phyloP scores from a whole-genome alignment of 1,140 invertebrate species.

The Muscidifurax raptorellus region DNA sequence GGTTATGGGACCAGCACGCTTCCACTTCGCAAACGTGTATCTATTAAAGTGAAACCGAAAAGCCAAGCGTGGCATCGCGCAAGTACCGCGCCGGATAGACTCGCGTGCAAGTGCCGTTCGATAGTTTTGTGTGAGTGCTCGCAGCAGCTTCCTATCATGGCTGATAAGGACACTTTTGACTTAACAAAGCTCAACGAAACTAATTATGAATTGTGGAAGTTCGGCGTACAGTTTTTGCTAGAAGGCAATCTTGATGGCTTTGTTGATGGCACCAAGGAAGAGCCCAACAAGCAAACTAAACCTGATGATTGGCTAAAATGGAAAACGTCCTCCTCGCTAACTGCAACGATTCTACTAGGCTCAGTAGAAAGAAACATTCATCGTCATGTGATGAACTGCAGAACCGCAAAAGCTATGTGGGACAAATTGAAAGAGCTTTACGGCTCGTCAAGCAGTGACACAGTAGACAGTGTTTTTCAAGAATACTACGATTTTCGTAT shows the following conservation, averaged over 20 bases:
- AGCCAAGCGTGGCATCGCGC: not conserved
- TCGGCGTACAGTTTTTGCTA: conserved; percentile 1
- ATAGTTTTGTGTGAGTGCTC: not conserved
- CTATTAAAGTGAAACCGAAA: no score
- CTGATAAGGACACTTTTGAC: conserved; percentile 22
- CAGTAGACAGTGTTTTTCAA: conserved; percentile 4
- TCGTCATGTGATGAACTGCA: not conserved
- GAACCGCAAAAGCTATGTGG: conserved; percentile 23
- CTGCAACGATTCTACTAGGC: not conserved
- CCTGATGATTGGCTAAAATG: not conserved
- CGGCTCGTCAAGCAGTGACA: not conserved
- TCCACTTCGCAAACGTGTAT: no score
- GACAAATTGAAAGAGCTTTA: not conserved
- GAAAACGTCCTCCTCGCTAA: not conserved
- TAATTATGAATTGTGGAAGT: conserved; percentile 22
- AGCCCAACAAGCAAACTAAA: conserved; percentile 12
- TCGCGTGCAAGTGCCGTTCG: not conserved
- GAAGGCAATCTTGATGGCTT: not conserved
- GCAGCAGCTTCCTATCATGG: not conserved
- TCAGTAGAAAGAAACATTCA: conserved; percentile 13
- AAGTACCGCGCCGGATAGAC: not conserved
- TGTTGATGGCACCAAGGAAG: not conserved
- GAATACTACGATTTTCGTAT: conserved; percentile 23
- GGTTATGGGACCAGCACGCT: no score
- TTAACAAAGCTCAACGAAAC: conserved; percentile 24